Evolutionary conservation across 2,888 invertebrate species (phyloP), one percentile per base, ranked within the genome.

Genomic region (Watsonalla binaria): DNA sequence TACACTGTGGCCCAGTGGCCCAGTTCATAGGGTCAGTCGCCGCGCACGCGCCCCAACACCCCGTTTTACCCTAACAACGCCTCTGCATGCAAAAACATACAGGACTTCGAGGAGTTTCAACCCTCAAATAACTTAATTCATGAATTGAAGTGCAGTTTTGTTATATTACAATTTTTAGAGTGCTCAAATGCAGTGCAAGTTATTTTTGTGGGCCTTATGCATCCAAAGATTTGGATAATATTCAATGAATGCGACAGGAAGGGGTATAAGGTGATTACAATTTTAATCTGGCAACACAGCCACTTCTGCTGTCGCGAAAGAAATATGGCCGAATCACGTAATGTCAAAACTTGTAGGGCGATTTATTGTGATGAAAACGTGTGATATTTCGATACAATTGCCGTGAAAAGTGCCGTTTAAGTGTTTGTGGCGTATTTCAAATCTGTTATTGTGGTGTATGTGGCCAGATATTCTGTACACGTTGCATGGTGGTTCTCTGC

Each of bases 321-420:
- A 86, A 88, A 89, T 79, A 90, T 89, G 90, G 89, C 89, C 73
- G 86, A 80, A 75, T 70, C 72, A 72, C 66, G 66, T 78, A 84
- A 84, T 79, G 89, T 90, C 89, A 89, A 88, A 88, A 83, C 76
- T 82, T 65, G 60, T 68, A 69, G 79, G 78, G 76, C 76, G 76
- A 83, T 66, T 72, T 72, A 77, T 72, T 76, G 70, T 70, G 57
- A 61, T 68, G 70, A 80, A 83, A 86, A 86, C 82, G 82, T 82
- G 82, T 80, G 76, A 79, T 72, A 74, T 70, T 76, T 65, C 62
- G 66, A 60, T 65, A 60, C 75, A 77, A 75, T 72, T 64, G 59
- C 66, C 54, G 47, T 56, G 58, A 70, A 61, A 42, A 63, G 57
- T 70, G 65, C 54, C 54, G 58, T 57, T 68, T 65, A 56, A 66